Evolutionary conservation across 1,140 invertebrate genomes (phyloP).

Genomic region (Eupristina koningsbergeri): DNA sequence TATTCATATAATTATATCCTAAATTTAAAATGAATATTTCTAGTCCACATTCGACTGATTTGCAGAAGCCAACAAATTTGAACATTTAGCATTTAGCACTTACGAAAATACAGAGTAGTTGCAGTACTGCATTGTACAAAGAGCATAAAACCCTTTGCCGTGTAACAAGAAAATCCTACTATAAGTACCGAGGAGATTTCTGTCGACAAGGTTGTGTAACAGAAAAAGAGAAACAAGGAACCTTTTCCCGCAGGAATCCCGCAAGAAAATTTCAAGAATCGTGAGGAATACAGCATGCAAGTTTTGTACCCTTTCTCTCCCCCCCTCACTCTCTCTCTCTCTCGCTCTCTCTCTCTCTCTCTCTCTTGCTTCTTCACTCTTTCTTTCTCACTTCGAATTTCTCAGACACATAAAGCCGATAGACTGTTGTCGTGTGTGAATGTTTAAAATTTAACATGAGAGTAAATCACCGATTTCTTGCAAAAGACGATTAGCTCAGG

Average conservation of each 20-base stretch:
- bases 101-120: neutral
- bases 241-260: slow-evolving; percentile 13
- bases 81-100: no score
- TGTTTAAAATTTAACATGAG: slow-evolving; percentile 54
- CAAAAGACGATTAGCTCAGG: slow-evolving; percentile 7
- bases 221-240: slow-evolving; percentile 9
- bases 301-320: neutral
- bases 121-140: neutral
- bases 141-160: slow-evolving; percentile 12
- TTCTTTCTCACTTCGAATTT: slow-evolving; percentile 32
- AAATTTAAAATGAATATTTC: neutral
- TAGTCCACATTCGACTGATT: slow-evolving; percentile 18
- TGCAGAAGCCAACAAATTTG: neutral
- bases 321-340: no score
- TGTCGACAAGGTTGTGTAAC: slow-evolving; percentile 10
- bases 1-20: neutral
- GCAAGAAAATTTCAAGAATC: slow-evolving; percentile 29
- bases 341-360: neutral
- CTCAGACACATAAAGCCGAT: slow-evolving; percentile 25
- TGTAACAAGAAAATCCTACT: slow-evolving; percentile 20
- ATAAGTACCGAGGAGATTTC: slow-evolving; percentile 17
- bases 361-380: neutral
- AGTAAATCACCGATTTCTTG: slow-evolving; percentile 52
- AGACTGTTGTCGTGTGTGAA: slow-evolving; percentile 27
- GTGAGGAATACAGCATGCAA: neutral